Conservation (phyloP, 2,797 vertebrate genomes). For the Trachurus trachurus region DNA sequence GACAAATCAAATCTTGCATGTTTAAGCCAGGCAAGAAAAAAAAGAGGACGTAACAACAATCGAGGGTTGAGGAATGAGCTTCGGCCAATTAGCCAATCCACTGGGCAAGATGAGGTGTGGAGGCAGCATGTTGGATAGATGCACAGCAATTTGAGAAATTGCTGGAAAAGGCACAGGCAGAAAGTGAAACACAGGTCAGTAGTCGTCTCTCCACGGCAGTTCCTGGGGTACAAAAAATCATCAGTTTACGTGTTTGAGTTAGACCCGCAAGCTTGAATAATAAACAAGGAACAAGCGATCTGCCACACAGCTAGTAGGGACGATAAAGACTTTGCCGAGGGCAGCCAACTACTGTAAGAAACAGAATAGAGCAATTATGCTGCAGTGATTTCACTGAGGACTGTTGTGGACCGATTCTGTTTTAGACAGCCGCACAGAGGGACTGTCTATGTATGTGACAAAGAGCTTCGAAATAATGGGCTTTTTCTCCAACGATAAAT, state of each 20-base stretch:
- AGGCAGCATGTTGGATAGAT: constrained; percentile 4
- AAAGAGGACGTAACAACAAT: constrained; percentile 20
- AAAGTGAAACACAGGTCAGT: constrained; percentile 35
- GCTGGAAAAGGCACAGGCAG: constrained; percentile 1
- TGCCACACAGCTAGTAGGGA: constrained; percentile 46
- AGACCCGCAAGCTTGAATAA: constrained; percentile 37
- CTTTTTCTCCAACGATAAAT: constrained; percentile 25
- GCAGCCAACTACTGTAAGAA: constrained; percentile 48
- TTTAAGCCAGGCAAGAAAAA: constrained; percentile 22
- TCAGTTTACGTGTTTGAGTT: constrained; percentile 39
- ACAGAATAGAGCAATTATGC: constrained; percentile 55
- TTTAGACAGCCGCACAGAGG: constrained; percentile 24
- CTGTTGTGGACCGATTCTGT: constrained; percentile 34
- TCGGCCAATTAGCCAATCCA: constrained; percentile 51
- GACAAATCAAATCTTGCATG: constrained; percentile 51
- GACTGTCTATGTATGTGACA: constrained; percentile 19
- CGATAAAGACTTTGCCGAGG: constrained; percentile 41
- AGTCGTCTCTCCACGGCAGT: constrained; percentile 9
- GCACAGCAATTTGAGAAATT: constrained; percentile 46
- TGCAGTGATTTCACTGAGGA: constrained; percentile 42
- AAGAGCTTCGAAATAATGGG: constrained; percentile 25
- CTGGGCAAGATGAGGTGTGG: constrained; percentile 17
- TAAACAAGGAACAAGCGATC: constrained; percentile 43
- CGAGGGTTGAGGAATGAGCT: constrained; percentile 38
- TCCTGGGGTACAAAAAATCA: constrained; percentile 30